phyloP scores from a whole-genome alignment of 2,113 vertebrate species.

The Sylvilagus bachmani region DNA sequence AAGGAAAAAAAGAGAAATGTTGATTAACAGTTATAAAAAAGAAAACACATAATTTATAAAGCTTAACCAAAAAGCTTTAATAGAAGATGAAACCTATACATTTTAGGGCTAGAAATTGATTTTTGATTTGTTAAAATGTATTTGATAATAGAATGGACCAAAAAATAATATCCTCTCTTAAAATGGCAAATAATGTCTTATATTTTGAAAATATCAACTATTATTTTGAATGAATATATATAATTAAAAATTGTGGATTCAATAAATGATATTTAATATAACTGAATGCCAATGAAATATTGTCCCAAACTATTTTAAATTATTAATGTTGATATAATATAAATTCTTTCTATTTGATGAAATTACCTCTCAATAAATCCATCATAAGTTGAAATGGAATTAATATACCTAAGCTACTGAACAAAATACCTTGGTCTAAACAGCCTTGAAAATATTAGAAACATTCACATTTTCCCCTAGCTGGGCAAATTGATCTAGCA shows the following conservation, averaged over 20 bases:
- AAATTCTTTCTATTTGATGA: not conserved
- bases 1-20: not conserved
- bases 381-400: not conserved
- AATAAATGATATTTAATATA: not conserved
- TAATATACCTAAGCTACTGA: no score
- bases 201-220: not conserved
- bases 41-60: slow-evolving; percentile 14
- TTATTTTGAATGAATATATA: not conserved
- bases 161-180: not conserved
- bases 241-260: not conserved
- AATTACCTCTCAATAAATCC: not conserved
- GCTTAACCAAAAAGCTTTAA: not conserved
- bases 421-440: no score
- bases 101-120: not conserved
- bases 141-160: not conserved
- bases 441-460: not conserved
- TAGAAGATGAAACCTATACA: not conserved
- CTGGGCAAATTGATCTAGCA: not conserved
- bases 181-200: not conserved
- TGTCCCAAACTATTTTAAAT: not conserved
- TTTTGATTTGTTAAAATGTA: not conserved
- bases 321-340: not conserved
- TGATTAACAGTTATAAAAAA: not conserved
- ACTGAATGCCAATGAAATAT: not conserved
- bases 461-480: no score